Conservation (phyloP, 2,113 vertebrate genomes). For the Austrofundulus limnaeus region DNA sequence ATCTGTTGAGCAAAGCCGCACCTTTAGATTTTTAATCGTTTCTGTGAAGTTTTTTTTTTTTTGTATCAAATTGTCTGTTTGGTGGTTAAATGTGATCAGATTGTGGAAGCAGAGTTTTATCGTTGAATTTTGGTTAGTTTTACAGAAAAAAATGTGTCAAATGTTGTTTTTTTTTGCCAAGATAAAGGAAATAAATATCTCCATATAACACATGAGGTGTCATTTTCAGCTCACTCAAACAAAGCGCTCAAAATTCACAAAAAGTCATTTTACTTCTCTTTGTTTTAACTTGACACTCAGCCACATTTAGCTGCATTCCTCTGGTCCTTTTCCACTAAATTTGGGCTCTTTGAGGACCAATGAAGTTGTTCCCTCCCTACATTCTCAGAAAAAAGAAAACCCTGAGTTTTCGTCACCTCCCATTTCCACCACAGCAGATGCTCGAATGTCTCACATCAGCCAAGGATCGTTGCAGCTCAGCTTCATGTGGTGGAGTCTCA, state of each 20-base stretch:
- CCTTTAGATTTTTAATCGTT: conserved; percentile 6
- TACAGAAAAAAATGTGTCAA: conserved; percentile 23
- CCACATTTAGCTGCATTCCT: conserved; percentile 48
- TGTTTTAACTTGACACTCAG: conserved; percentile 8
- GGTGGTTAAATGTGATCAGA: conserved; percentile 1
- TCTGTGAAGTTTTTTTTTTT: conserved; percentile 28
- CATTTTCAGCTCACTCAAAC: not conserved
- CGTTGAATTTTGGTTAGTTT: conserved; percentile 9
- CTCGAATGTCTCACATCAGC: conserved; percentile 41
- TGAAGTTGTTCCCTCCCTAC: conserved; percentile 38
- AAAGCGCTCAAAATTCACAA: no score
- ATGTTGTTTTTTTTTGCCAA: conserved; percentile 12
- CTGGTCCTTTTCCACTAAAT: conserved; percentile 19
- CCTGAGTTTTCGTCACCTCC: conserved; percentile 35
- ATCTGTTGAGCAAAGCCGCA: conserved; percentile 21
- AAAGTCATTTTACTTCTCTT: not conserved
- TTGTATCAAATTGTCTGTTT: conserved; percentile 24
- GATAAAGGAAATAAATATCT: conserved; percentile 34
- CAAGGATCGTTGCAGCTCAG: conserved; percentile 35
- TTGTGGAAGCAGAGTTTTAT: conserved; percentile 7
- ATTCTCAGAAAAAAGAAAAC: conserved; percentile 39
- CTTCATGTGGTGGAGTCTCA: conserved; percentile 25
- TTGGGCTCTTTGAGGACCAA: not conserved
- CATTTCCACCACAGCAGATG: conserved; percentile 46
- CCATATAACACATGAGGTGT: not conserved